Conservation (phyloP, 2,113 vertebrate genomes). For the Thryonomys swinderianus region DNA sequence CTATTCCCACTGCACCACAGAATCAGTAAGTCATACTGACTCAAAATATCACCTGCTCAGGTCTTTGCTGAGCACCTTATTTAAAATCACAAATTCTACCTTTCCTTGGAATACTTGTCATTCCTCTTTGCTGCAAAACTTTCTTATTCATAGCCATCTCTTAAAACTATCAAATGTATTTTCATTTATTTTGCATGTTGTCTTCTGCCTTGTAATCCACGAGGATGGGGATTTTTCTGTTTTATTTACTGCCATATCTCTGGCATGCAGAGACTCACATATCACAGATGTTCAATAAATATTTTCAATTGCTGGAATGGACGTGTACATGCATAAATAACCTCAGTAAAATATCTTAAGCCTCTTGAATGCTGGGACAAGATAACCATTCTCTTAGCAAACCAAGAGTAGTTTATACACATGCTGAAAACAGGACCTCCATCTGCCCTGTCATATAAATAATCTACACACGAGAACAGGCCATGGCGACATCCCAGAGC, state of each 20-base stretch:
- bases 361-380: not conserved
- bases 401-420: not conserved
- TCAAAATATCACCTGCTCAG: not conserved
- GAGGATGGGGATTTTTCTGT: not conserved
- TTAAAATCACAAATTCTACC: not conserved
- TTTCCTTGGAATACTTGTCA: not conserved
- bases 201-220: not conserved
- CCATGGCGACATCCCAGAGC: not conserved
- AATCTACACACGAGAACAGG: not conserved
- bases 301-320: not conserved
- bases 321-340: not conserved
- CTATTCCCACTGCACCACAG: not conserved
- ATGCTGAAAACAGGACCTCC: not conserved
- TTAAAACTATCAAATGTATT: not conserved
- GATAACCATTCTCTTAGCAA: constrained; percentile 28
- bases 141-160: not conserved
- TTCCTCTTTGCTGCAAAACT: not conserved
- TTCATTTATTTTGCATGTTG: constrained; percentile 13
- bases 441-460: constrained; percentile 57
- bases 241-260: constrained; percentile 27
- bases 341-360: constrained; percentile 43
- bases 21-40: not conserved
- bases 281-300: constrained; percentile 42
- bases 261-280: not conserved
- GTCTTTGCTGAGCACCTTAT: not conserved